A percentile compares a stretch with the other conserved stretches of the same genome.
Conservation (phyloP, 2,888 invertebrate species). For the Tillus elongatus region DNA sequence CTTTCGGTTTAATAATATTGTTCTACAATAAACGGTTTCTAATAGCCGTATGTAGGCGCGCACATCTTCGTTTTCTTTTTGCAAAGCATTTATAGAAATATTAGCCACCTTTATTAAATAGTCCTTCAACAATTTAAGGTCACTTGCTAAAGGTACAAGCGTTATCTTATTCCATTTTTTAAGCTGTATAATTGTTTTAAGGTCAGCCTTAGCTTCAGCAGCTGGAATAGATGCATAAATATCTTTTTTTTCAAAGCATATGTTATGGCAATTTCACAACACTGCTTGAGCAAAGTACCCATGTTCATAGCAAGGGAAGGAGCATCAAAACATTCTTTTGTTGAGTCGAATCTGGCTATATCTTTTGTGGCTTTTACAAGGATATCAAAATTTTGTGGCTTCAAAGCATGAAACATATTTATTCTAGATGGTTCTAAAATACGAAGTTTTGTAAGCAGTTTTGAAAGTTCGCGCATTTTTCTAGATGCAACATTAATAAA, state of each 20-base stretch:
- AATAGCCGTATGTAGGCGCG: slow-evolving; percentile 20
- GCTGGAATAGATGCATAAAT: no score
- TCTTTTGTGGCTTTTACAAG: slow-evolving; percentile 18
- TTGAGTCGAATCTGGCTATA: slow-evolving; percentile 13
- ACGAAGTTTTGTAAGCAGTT: slow-evolving; percentile 13
- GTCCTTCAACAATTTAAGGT: slow-evolving; percentile 20
- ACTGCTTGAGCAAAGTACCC: slow-evolving; percentile 15
- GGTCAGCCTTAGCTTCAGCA: no score
- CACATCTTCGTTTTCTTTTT: no score
- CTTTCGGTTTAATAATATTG: slow-evolving; percentile 23
- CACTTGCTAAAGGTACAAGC: slow-evolving; percentile 15
- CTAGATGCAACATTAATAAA: slow-evolving; percentile 13
- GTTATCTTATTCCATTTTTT: slow-evolving; percentile 16
- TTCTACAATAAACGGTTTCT: slow-evolving; percentile 22
- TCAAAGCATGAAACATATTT: slow-evolving; percentile 14
- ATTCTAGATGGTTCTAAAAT: slow-evolving; percentile 11
- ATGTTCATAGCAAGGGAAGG: slow-evolving; percentile 14
- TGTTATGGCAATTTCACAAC: slow-evolving; percentile 12
- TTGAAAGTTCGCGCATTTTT: slow-evolving; percentile 17
- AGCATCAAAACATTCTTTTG: slow-evolving; percentile 9
- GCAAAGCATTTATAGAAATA: slow-evolving; percentile 4
- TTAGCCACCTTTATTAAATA: slow-evolving; percentile 11
- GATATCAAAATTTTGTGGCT: slow-evolving; percentile 19
- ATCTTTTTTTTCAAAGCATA: slow-evolving; percentile 12
- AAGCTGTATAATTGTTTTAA: no score